These are phyloP conservation scores for Embiotoca jacksoni DNA, from an alignment of 2,113 vertebrate genomes.

Conservation along the genomic window DNA sequence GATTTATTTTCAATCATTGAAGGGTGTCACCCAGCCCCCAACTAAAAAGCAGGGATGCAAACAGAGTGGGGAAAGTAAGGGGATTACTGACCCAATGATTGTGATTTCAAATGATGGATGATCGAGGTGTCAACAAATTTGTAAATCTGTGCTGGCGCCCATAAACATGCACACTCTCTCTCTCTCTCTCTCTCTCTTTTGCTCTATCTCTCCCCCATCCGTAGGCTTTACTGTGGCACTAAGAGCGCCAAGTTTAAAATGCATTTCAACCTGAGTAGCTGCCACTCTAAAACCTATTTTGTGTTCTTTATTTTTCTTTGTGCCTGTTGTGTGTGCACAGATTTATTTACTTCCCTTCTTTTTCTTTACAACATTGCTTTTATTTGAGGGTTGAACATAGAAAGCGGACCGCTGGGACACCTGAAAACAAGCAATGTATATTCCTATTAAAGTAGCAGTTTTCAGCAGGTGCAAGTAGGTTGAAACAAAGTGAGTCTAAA, in stretches of 20 bases:
- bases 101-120: conserved; percentile 35
- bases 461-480: conserved; percentile 12
- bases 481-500: conserved; percentile 44
- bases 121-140: conserved; percentile 18
- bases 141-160: conserved; percentile 4
- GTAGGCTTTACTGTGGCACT: background rate
- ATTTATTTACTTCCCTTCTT: background rate
- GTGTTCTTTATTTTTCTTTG: background rate
- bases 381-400: background rate
- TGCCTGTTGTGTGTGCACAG: background rate
- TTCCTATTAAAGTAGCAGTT: conserved; percentile 15
- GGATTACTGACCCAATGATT: conserved; percentile 44
- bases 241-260: background rate
- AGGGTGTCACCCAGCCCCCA: conserved; percentile 44
- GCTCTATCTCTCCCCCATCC: background rate
- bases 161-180: background rate
- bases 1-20: conserved; percentile 76
- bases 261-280: background rate
- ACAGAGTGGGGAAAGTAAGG: conserved; percentile 40
- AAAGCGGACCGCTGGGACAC: background rate
- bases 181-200: background rate
- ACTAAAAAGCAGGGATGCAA: conserved; percentile 37
- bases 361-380: background rate
- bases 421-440: background rate
- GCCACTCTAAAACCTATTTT: background rate